Evolutionary conservation across 2,888 invertebrate species (phyloP).

Genomic region (Stictocephala bisonia): DNA sequence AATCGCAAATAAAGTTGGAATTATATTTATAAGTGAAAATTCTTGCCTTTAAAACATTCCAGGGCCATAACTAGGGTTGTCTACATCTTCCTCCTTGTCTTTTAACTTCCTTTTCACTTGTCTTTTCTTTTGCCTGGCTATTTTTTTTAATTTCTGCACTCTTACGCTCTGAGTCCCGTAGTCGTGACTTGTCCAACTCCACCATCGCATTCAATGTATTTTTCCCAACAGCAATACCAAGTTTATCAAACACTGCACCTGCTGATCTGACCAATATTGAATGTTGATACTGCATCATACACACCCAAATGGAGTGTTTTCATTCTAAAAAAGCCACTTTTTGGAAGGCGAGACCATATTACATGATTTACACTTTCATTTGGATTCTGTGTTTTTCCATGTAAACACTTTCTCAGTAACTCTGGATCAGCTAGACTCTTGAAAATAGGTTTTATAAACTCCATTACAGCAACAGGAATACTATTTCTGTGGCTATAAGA

Average conservation of each 20-base stretch:
- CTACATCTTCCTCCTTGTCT: conserved; percentile 40
- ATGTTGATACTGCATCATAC: conserved; percentile 12
- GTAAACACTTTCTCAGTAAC: background rate
- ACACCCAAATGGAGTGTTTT: conserved; percentile 21
- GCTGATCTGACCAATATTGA: conserved; percentile 19
- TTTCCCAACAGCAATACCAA: conserved; percentile 24
- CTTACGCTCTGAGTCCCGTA: conserved; percentile 27
- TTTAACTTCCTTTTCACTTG: conserved; percentile 27
- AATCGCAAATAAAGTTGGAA: too few relatives aligned
- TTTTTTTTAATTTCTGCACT: conserved; percentile 28
- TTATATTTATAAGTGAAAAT: too few relatives aligned
- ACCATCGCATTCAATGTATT: conserved; percentile 7
- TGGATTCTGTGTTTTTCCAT: conserved; percentile 6
- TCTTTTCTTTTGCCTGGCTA: conserved; percentile 1
- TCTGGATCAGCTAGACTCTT: background rate
- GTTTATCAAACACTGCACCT: background rate
- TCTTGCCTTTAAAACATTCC: conserved; percentile 28
- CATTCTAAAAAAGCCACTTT: conserved; percentile 25
- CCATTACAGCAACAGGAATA: background rate
- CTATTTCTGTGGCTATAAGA: background rate
- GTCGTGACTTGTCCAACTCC: conserved; percentile 4
- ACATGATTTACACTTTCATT: conserved; percentile 31
- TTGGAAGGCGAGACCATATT: conserved; percentile 15
- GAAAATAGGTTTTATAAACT: background rate
- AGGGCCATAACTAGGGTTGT: conserved; percentile 32